A percentile compares a stretch with the other conserved stretches of the same genome.
phyloP scores from a whole-genome alignment of 1,140 invertebrate species.

The Drosophila sucinea region DNA sequence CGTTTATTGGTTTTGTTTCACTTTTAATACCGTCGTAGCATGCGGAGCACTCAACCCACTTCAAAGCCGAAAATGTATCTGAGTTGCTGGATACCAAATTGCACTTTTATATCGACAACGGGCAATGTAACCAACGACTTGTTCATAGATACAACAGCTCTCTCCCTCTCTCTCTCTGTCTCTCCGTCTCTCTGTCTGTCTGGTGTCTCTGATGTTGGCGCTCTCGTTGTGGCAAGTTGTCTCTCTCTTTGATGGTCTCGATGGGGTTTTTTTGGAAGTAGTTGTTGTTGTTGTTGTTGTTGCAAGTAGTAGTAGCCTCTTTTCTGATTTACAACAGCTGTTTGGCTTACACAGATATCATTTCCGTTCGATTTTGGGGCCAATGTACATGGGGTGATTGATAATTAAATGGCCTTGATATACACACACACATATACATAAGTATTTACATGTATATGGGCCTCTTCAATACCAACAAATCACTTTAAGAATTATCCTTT shows the following conservation, averaged over 20 bases:
- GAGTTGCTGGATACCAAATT: constrained; percentile 69
- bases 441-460: neutral
- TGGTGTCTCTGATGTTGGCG: neutral
- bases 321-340: constrained; percentile 78
- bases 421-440: too few species aligned
- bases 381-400: constrained; percentile 50
- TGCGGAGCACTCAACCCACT: constrained; percentile 58
- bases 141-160: constrained; percentile 19
- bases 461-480: neutral
- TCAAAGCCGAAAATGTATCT: constrained; percentile 67
- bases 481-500: too few species aligned
- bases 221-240: constrained; percentile 22
- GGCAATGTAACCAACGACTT: constrained; percentile 17
- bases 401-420: constrained; percentile 17
- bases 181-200: constrained; percentile 16
- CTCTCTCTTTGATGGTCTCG: constrained; percentile 3
- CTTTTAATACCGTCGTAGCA: constrained; percentile 22
- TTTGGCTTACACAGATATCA: constrained; percentile 48
- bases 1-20: constrained; percentile 34
- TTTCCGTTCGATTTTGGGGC: constrained; percentile 58
- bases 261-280: neutral
- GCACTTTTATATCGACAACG: constrained; percentile 73
- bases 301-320: constrained; percentile 44
- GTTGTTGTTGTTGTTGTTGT: too few species aligned
- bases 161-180: constrained; percentile 21